Conservation (phyloP, 2,888 invertebrate genomes). For the Agrotis clavis region DNA sequence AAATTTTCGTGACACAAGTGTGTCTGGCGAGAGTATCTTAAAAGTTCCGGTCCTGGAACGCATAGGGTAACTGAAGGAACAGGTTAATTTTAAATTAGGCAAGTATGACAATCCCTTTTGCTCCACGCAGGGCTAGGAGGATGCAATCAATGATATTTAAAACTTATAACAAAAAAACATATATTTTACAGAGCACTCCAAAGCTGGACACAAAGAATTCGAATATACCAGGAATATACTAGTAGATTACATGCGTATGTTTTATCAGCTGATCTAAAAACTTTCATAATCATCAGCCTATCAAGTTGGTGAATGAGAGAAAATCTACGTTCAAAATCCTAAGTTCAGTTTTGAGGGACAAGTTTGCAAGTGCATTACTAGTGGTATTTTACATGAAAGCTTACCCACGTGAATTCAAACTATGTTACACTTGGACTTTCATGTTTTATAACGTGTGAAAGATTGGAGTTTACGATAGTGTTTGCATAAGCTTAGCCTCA, state of each 20-base stretch:
- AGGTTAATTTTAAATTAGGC: too few relatives aligned
- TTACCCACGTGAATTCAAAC: slow-evolving; percentile 11
- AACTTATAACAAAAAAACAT: too few relatives aligned
- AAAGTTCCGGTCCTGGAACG: too few relatives aligned
- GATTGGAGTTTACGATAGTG: slow-evolving; percentile 29
- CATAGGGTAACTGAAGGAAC: too few relatives aligned
- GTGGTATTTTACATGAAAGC: slow-evolving; percentile 6
- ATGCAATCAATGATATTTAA: too few relatives aligned
- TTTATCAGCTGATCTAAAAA: background rate
- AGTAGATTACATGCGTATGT: too few relatives aligned
- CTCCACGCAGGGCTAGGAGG: too few relatives aligned
- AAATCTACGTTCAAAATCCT: background rate
- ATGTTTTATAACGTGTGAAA: slow-evolving; percentile 33
- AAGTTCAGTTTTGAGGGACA: background rate
- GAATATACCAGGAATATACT: too few relatives aligned
- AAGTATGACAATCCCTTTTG: too few relatives aligned
- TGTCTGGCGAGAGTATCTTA: too few relatives aligned
- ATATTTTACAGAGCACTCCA: too few relatives aligned
- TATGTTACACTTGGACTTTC: slow-evolving; percentile 26
- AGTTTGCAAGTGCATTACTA: slow-evolving; percentile 3
- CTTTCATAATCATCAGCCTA: background rate
- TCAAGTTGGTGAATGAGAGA: background rate
- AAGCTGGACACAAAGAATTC: too few relatives aligned
- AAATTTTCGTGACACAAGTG: background rate
- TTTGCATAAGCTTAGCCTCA: slow-evolving; percentile 7